Evolutionary conservation across 2,888 invertebrate species (phyloP), one percentile per base, ranked within the genome.

Genomic region (Aproaerema taeniolella): DNA sequence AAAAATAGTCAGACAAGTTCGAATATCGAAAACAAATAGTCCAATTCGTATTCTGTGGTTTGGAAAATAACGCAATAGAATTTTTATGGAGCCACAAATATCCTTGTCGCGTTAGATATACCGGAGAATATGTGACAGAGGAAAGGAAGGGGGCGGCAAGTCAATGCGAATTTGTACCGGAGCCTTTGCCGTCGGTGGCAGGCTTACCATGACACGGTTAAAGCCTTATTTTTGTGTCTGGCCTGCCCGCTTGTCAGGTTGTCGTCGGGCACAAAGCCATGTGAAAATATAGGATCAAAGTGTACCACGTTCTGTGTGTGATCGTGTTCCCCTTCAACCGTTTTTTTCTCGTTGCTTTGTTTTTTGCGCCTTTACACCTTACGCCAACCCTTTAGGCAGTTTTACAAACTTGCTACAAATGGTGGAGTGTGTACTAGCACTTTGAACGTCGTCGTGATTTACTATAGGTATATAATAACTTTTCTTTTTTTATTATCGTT

Each of bases 181-280:
- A 75, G 80, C 81, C 85, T 85, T 85, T 85, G 82, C 79, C 78
- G 85, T 83, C 85, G 80, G 65, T 75, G 67, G 76, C 83, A 85
- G 82, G 85, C 82, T 86, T 85, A 83, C 80, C 68, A 67, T 83
- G 85, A 83, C 85, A 82, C 68, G 81, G 78, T 78, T 76, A 83
- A 85, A 82, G 83, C 85, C 81, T 82, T 82, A 85, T 85, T 85
- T 86, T 85, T 83, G 82, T 75, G 81, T 82, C 75, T 77, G 80
- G 74, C 78, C 76, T 70, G 77, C 71, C 70, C 78, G 82, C 81
- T 78, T 85, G 85, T 85, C 85, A 85, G 71, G 69, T 74, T 69
- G 77, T 66, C 75, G 78, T 70, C 76, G 77, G 50, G 59, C 70
- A 81, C 83, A 86, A 85, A 85, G 85, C 85, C 77, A 80, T 72